Conservation (phyloP, 2,113 vertebrate genomes). For the Mesitornis unicolor region DNA sequence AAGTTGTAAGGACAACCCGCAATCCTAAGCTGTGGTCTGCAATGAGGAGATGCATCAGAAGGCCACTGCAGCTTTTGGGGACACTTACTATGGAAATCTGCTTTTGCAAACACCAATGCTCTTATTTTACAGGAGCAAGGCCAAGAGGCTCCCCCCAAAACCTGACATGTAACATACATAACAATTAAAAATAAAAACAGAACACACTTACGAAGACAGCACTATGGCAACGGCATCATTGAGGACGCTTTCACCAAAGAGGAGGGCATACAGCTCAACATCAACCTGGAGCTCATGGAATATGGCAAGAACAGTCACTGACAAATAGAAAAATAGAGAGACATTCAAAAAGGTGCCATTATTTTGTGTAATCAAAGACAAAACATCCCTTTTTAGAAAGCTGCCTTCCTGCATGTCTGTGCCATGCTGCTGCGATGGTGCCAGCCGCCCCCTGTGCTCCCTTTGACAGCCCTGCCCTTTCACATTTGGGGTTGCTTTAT, state of each 20-base stretch:
- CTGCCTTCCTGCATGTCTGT: not conserved
- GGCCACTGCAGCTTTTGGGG: not conserved
- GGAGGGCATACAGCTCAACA: conserved; percentile 92
- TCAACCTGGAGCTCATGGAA: conserved; percentile 98
- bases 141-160: not conserved
- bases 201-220: conserved; percentile 92
- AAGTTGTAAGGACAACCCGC: not conserved
- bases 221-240: conserved; percentile 97
- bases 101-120: not conserved
- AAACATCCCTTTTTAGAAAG: not conserved
- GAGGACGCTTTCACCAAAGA: conserved; percentile 97
- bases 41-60: not conserved
- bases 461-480: not conserved
- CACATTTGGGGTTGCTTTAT: not conserved
- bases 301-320: conserved; percentile 98
- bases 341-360: conserved; percentile 11
- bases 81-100: not conserved
- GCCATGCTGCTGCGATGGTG: not conserved
- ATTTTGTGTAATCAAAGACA: not conserved
- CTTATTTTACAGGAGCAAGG: not conserved
- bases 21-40: not conserved
- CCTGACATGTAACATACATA: not conserved
- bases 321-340: conserved; percentile 58
- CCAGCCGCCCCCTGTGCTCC: not conserved
- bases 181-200: conserved; percentile 26